Evolutionary conservation across 30 jellyfish, hydroid and myxozoan genomes (phyloP), one percentile per base, ranked within the genome.

Genomic region (Morbakka virulenta): DNA sequence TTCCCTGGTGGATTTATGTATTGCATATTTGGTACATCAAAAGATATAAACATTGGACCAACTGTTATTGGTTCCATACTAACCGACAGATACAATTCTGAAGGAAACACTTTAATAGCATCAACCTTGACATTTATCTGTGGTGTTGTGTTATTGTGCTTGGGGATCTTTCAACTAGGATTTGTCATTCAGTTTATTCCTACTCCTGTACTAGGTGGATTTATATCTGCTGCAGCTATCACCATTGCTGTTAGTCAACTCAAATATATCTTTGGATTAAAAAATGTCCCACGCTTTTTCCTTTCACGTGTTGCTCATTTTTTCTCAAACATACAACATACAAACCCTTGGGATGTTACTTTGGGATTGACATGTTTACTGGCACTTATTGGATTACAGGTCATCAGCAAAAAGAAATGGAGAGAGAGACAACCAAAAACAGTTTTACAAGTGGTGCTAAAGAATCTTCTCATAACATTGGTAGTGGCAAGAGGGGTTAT

Each of bases 11-110:
- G 89, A 53, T 83, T 75, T 76, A 82, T 83, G 47, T 82, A 83
- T 75, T 68, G 85, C 64, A 26, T 91, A 9, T 77, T 91, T 50
- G 96, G 98, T 4, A 91, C 98, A 2, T 88, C 97, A 32, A 86
- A 86, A 82, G 99, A 93, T 80, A 47, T 85, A 0, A 80, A 94
- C 0, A 49, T 86, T 48, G 99, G 99, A 0, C 97, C 99, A 11
- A 80, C 99, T 0, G 96, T 91, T 1, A 6, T 41, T 9, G 17
- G 13, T 6, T 9, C 13, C 57, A 9, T 41, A 6, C 13, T 41
- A 17, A 17, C 13, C 17, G 17, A 41, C 17, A 9, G 17, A 17
- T 41, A 41, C 57, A 41, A 41, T 41, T 9, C 9, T 41, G 34
- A 68, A 3, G 20, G 64, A n/a, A 50, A 80, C 74, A 83, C 95